phyloP scores from a whole-genome alignment of 1,140 invertebrate species.

The Procambarus virginalis region DNA sequence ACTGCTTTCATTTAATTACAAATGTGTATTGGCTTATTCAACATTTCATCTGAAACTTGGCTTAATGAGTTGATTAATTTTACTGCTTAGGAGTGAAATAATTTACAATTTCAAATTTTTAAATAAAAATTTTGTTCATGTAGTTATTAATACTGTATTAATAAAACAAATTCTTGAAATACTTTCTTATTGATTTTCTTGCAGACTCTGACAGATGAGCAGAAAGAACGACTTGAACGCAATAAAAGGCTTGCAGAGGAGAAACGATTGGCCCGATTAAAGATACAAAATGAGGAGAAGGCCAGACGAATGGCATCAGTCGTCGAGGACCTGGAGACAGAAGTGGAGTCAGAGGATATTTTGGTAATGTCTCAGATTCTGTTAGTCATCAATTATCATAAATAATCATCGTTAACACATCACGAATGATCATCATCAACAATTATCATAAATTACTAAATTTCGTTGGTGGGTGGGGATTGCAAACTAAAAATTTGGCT shows the following conservation, averaged over 20 bases:
- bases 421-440: background rate
- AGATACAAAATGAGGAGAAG: constrained; percentile 1
- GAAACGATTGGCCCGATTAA: constrained; percentile 29
- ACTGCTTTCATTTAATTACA: too few relatives aligned
- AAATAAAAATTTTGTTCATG: too few relatives aligned
- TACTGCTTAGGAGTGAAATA: too few relatives aligned
- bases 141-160: too few relatives aligned
- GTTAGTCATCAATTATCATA: background rate
- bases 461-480: background rate
- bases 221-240: constrained; percentile 46
- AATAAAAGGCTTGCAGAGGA: constrained; percentile 48
- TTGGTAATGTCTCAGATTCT: background rate
- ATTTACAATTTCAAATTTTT: too few relatives aligned
- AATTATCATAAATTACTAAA: background rate
- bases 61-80: too few relatives aligned
- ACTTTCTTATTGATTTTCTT: background rate
- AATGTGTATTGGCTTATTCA: too few relatives aligned
- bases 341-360: background rate
- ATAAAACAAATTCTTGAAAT: too few relatives aligned
- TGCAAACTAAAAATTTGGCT: background rate
- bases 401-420: too few relatives aligned
- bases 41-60: too few relatives aligned
- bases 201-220: constrained; percentile 36
- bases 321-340: background rate
- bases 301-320: background rate